Base-by-base conservation (phyloP, 2,888 invertebrate genomes). In the Philaethria dido region DNA sequence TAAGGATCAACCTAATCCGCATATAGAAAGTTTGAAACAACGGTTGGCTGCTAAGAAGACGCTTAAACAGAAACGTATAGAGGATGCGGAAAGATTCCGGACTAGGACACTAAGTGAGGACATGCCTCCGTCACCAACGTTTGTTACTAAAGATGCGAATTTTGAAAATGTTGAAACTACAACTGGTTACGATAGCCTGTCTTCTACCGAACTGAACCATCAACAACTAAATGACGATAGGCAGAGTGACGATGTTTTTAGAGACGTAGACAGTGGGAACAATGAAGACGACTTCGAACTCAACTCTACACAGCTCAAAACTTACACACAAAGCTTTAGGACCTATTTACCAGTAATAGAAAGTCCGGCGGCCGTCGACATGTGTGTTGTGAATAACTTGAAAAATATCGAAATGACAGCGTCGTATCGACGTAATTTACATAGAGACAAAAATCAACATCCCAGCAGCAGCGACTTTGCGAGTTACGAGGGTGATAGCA, bases 241-340 rank as follows among this genome's bases (percentile, higher is more conserved):
- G 39, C 83, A 80, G 5, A 71, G 74, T 36, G 86, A 87, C 33
- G 87, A 86, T 44, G 86, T 85, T 70, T 83, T 85, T 1, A 76
- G 84, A 68, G 89, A 86, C 60, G 77, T 74, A 0, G 91, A 96
- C 71, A 96, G 96, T 78, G 95, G 96, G 1, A 95, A 96, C 62
- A 95, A 95, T 76, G 96, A 96, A 69, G 95, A 95, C 64, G 95
- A 95, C 74, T 95, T 95, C 22, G 95, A 96, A 79, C 90, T 93
- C 22, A 94, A 93, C 80, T 93, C 94, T 63, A 89, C 93, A 11
- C 90, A 93, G 78, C 93, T 94, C 88, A 93, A 93, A 85, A 94
- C 94, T 0, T 94, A 94, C 81, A 93, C 94, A 48, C 93, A 90
- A 81, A 93, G 93, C 74, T 88, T 92, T 75, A 86, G 89, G 60